Conservation (phyloP, 2,113 vertebrate genomes). For the Pantherophis guttatus region DNA sequence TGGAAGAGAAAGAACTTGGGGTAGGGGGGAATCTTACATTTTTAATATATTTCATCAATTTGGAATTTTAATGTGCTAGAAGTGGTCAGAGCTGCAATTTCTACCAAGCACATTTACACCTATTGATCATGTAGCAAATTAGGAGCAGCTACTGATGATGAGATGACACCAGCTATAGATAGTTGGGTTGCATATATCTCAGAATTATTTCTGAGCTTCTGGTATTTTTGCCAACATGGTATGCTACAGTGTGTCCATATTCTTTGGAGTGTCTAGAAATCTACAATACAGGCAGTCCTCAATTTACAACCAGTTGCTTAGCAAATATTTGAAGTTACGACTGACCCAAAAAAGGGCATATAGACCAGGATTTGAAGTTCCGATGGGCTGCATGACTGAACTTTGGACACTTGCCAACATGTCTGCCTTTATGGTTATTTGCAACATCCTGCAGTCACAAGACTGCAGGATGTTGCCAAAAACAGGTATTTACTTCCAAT, state of each 20-base stretch:
- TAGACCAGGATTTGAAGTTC: too few species aligned
- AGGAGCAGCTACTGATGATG: not conserved
- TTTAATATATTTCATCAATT: not conserved
- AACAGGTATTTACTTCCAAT: too few species aligned
- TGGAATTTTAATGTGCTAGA: not conserved
- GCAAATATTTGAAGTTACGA: too few species aligned
- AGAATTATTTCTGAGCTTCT: not conserved
- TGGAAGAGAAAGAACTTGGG: not conserved
- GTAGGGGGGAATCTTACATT: not conserved
- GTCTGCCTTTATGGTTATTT: too few species aligned
- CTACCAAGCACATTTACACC: not conserved
- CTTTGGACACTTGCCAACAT: too few species aligned
- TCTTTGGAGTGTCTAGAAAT: not conserved
- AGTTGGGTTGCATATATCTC: not conserved
- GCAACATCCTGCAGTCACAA: too few species aligned
- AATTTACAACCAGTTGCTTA: too few species aligned
- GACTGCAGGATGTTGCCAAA: too few species aligned
- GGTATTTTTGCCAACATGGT: not conserved
- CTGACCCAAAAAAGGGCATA: too few species aligned
- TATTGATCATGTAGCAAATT: not conserved
- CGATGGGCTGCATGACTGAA: too few species aligned
- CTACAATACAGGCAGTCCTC: too few species aligned
- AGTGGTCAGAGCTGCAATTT: not conserved
- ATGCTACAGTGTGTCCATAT: not conserved
- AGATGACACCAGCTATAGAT: not conserved